phyloP scores from a whole-genome alignment of 2,797 vertebrate species.

The Zonotrichia albicollis region DNA sequence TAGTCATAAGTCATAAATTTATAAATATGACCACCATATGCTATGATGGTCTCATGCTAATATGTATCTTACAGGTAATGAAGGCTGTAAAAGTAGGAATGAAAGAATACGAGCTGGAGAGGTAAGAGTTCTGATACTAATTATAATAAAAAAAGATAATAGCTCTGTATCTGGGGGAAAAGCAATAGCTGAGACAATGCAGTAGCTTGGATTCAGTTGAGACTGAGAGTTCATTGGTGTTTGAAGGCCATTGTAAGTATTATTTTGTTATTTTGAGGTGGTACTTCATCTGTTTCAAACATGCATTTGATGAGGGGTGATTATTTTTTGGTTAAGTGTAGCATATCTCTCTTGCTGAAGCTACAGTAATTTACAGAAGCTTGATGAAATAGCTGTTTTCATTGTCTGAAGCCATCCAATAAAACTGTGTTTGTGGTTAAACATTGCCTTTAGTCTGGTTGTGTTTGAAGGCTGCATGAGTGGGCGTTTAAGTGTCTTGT shows the following conservation, averaged over 20 bases:
- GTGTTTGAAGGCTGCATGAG: neutral
- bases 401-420: conserved; percentile 8
- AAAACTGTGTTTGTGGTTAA: conserved; percentile 53
- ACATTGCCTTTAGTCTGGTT: neutral
- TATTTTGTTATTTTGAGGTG: neutral
- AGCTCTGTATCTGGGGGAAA: neutral
- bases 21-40: conserved; percentile 20
- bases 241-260: neutral
- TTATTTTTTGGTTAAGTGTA: conserved; percentile 50
- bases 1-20: neutral
- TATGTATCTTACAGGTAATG: conserved; percentile 85
- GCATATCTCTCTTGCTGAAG: conserved; percentile 24
- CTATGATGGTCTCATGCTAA: conserved; percentile 49
- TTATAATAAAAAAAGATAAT: conserved; percentile 31
- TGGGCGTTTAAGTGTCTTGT: neutral
- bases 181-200: neutral
- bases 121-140: conserved; percentile 78
- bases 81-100: conserved; percentile 86
- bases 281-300: conserved; percentile 22
- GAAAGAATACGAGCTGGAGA: conserved; percentile 95
- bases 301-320: conserved; percentile 1
- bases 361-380: conserved; percentile 53
- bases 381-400: conserved; percentile 42
- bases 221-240: neutral
- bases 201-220: neutral